Percentiles rank a stretch among this genome's conserved stretches.
phyloP scores from a whole-genome alignment of 1,140 invertebrate genomes.

The Hypothenemus hampei region DNA sequence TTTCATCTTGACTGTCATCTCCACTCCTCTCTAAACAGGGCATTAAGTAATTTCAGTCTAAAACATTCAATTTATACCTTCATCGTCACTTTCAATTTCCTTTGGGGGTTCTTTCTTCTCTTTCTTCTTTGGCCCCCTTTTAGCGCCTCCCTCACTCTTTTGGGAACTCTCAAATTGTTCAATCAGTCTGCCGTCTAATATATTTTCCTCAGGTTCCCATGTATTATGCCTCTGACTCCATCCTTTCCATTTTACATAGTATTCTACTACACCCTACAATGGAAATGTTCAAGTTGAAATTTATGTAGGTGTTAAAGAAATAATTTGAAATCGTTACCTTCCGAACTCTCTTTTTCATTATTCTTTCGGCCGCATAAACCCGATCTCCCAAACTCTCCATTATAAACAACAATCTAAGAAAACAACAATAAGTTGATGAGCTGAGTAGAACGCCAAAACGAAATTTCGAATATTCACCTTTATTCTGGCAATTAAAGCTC shows the following conservation, averaged over 20 bases:
- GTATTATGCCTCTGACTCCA: conserved; percentile 95
- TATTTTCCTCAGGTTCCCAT: conserved; percentile 97
- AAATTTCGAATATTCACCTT: no score
- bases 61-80: conserved; percentile 33
- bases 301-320: neutral
- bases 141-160: conserved; percentile 47
- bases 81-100: conserved; percentile 46
- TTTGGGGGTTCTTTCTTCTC: conserved; percentile 38
- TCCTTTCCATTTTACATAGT: conserved; percentile 96
- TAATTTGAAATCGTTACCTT: conserved; percentile 59
- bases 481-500: no score
- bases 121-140: conserved; percentile 55
- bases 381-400: conserved; percentile 56
- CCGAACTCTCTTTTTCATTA: conserved; percentile 87
- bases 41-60: neutral
- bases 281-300: neutral
- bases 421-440: neutral
- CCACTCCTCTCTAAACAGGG: conserved; percentile 34
- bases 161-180: conserved; percentile 79
- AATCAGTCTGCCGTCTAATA: conserved; percentile 85
- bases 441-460: no score
- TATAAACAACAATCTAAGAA: neutral
- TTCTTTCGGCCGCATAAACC: conserved; percentile 93
- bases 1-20: conserved; percentile 48
- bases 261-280: conserved; percentile 82